These are phyloP conservation scores for Bos javanicus DNA, from an alignment of 2,113 vertebrate species.

Conservation along the genomic window DNA sequence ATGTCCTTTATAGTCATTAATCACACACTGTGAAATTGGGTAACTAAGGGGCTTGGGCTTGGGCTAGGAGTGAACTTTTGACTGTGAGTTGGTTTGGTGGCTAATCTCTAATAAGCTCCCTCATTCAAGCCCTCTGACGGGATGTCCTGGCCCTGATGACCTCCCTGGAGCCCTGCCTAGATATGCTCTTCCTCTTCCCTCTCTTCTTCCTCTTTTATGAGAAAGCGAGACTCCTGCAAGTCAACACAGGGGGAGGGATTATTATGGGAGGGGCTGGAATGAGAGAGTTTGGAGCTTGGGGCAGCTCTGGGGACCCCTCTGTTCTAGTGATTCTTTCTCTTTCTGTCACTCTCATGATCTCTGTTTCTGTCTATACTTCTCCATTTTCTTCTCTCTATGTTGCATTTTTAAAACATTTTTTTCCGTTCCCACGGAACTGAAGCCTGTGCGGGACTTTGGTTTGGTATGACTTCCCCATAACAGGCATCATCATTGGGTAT, in stretches of 20 bases:
- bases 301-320: neutral
- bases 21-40: neutral
- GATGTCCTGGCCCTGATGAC: neutral
- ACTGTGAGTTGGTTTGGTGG: neutral
- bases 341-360: neutral
- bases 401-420: neutral
- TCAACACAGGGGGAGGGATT: neutral
- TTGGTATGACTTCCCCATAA: neutral
- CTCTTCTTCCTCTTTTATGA: neutral
- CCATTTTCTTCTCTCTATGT: neutral
- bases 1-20: slow-evolving; percentile 49
- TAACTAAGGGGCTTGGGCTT: neutral
- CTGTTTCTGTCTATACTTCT: neutral
- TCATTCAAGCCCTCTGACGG: neutral
- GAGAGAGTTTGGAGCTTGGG: neutral
- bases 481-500: neutral
- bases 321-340: neutral
- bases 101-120: neutral
- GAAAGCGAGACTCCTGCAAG: neutral
- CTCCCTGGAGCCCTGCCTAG: neutral
- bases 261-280: neutral
- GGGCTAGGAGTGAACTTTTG: slow-evolving; percentile 46
- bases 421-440: neutral
- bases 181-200: neutral
- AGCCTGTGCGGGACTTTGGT: neutral